Percentiles rank a stretch among this genome's conserved stretches.
phyloP scores from a whole-genome alignment of 2,113 vertebrate genomes.

The Apodemus sylvaticus region DNA sequence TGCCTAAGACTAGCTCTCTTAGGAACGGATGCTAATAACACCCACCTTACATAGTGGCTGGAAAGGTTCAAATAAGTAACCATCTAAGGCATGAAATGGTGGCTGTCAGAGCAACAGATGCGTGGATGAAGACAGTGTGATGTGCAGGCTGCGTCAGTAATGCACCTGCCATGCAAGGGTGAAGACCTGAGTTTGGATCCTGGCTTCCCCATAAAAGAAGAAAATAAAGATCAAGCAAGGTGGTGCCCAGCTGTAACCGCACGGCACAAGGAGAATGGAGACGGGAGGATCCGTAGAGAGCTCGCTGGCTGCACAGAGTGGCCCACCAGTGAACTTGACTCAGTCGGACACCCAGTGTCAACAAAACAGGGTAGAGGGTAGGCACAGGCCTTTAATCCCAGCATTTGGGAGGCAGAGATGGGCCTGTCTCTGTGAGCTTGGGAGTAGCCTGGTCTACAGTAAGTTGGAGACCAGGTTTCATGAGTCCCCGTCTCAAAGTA shows the following conservation, averaged over 20 bases:
- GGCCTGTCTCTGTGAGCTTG: neutral
- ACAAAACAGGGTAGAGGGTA: neutral
- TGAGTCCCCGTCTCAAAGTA: neutral
- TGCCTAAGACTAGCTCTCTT: neutral
- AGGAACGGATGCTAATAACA: neutral
- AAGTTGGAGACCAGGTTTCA: neutral
- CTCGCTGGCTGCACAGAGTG: neutral
- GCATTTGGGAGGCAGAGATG: neutral
- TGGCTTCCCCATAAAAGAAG: neutral
- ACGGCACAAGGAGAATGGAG: too few relatives aligned
- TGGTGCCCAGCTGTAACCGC: neutral
- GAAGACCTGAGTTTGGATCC: neutral
- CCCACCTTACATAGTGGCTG: neutral
- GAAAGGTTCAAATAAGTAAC: neutral
- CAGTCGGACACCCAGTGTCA: neutral
- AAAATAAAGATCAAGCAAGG: neutral
- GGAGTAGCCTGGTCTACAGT: neutral
- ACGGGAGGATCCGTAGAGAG: neutral
- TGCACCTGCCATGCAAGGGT: neutral
- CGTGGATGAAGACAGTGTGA: neutral
- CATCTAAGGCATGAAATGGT: neutral
- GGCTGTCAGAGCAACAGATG: neutral
- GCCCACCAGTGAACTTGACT: neutral
- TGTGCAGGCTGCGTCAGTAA: neutral
- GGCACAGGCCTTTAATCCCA: neutral